These are phyloP conservation scores for Cetoscarus ocellatus DNA, from an alignment of 2,797 vertebrate genomes.

Conservation along the genomic window DNA sequence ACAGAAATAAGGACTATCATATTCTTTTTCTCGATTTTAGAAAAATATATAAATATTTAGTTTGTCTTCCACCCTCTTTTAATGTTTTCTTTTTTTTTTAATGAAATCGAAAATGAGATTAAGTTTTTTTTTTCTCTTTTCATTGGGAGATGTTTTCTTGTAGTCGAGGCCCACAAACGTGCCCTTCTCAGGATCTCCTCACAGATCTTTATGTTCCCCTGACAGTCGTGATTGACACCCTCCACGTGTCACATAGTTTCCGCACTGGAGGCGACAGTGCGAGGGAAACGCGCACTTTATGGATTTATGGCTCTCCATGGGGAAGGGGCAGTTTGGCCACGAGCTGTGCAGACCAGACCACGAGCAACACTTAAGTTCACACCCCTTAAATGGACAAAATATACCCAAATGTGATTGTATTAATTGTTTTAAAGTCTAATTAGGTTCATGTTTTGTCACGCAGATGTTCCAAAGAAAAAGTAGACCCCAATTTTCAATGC, in stretches of 20 bases:
- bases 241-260: constrained; percentile 47
- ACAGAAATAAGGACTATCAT: no score
- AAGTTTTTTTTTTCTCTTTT: no score
- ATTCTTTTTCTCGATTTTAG: no score
- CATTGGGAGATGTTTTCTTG: not conserved
- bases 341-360: not conserved
- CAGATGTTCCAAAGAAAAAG: not conserved
- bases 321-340: constrained; percentile 20
- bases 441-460: no score
- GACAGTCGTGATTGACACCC: constrained; percentile 34
- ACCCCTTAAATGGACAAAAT: not conserved
- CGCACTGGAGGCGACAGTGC: constrained; percentile 41
- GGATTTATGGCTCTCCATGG: constrained; percentile 34
- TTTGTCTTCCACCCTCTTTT: no score
- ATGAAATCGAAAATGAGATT: no score
- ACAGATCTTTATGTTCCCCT: constrained; percentile 6
- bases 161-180: fast-evolving
- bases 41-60: no score
- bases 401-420: not conserved
- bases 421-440: not conserved
- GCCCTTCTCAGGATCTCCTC: not conserved
- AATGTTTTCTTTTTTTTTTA: no score
- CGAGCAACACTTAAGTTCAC: not conserved
- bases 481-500: not conserved
- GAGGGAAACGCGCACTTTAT: constrained; percentile 54